phyloP scores from a whole-genome alignment of 2,888 invertebrate genomes.

The Stenoptilia bipunctidactyla region DNA sequence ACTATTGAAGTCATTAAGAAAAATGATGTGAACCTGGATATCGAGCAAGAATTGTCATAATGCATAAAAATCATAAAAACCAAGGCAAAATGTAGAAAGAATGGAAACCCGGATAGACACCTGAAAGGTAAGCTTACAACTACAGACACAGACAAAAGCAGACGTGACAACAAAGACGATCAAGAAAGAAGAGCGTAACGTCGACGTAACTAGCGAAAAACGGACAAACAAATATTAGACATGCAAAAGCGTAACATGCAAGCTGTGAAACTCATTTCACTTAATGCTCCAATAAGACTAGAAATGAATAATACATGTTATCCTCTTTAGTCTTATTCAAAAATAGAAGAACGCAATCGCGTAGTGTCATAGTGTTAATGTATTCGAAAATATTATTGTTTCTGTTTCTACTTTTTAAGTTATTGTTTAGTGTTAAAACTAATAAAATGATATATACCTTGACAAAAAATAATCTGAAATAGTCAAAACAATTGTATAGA shows the following conservation, averaged over 20 bases:
- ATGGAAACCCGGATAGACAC: background rate
- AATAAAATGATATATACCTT: slow-evolving; percentile 44
- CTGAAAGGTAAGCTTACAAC: background rate
- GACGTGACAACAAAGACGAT: background rate
- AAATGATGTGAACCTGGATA: too few species aligned
- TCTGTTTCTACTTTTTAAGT: background rate
- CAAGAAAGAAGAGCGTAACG: background rate
- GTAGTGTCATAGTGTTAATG: slow-evolving; percentile 36
- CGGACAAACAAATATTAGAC: background rate
- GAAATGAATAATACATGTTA: too few species aligned
- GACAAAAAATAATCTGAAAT: slow-evolving; percentile 44
- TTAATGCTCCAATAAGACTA: too few species aligned
- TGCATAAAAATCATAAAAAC: too few species aligned
- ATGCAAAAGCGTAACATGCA: background rate
- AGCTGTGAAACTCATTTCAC: background rate
- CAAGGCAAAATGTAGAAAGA: too few species aligned
- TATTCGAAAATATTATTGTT: slow-evolving; percentile 23
- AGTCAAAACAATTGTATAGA: slow-evolving; percentile 39
- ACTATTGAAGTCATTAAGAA: too few species aligned
- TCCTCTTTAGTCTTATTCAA: slow-evolving; percentile 2
- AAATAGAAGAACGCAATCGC: slow-evolving; percentile 2
- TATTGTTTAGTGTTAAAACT: slow-evolving; percentile 34
- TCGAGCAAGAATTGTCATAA: too few species aligned
- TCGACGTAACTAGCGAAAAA: background rate
- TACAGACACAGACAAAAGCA: background rate